These are phyloP conservation scores for Calephelis nemesis DNA, from an alignment of 1,140 invertebrate genomes.

Conservation along the genomic window DNA sequence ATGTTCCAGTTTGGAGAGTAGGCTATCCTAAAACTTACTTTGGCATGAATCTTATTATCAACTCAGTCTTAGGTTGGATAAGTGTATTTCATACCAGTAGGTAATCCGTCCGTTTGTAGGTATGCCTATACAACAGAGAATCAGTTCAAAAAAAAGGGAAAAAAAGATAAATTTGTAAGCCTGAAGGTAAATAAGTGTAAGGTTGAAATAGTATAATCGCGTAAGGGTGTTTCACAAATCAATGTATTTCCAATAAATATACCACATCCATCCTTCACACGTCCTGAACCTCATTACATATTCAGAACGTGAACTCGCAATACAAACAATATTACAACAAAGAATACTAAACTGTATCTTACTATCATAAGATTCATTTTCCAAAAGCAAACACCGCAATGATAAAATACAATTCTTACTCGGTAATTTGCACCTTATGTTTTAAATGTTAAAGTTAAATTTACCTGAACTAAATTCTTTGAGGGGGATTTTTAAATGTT, in stretches of 20 bases:
- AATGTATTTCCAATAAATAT: constrained; percentile 10
- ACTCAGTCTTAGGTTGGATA: too few species aligned
- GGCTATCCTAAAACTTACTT: too few species aligned
- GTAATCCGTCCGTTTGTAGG: too few species aligned
- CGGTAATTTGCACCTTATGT: background rate
- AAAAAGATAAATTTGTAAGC: too few species aligned
- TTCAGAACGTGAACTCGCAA: constrained; percentile 16
- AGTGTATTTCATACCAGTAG: too few species aligned
- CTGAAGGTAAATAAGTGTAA: too few species aligned
- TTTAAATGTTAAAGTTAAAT: background rate
- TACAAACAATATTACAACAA: constrained; percentile 7
- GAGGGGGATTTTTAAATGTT: constrained; percentile 11
- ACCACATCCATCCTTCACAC: constrained; percentile 16
- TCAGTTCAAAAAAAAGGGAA: too few species aligned
- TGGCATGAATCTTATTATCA: too few species aligned
- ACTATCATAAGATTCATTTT: background rate
- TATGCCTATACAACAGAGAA: too few species aligned
- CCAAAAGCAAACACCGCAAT: background rate
- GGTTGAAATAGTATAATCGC: background rate
- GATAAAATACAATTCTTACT: background rate
- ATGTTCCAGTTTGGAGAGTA: too few species aligned
- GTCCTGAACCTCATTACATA: constrained; percentile 8
- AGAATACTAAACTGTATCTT: background rate
- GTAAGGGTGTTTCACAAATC: background rate
- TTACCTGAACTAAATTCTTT: background rate